Conservation (phyloP, 2,797 vertebrate genomes). For the Pipistrellus pipistrellus region DNA sequence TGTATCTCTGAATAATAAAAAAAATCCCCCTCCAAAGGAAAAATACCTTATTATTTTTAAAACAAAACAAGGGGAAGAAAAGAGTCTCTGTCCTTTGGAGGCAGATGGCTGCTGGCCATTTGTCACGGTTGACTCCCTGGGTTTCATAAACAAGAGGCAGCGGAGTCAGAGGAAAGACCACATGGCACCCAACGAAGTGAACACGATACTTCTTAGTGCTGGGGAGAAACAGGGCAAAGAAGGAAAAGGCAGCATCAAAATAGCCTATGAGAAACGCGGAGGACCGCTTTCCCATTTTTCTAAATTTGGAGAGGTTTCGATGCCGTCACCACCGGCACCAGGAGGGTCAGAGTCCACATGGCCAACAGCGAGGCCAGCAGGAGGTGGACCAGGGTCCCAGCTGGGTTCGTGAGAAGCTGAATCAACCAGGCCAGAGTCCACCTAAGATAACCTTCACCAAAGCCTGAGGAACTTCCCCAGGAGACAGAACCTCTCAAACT, state of each 20-base stretch:
- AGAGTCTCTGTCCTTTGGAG: conserved; percentile 52
- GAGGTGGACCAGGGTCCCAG: background rate
- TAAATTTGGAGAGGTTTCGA: conserved; percentile 68
- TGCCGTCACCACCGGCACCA: background rate
- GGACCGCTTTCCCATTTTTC: conserved; percentile 70
- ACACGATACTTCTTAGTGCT: background rate
- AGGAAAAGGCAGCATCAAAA: conserved; percentile 65
- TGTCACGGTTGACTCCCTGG: conserved; percentile 57
- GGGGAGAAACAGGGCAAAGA: conserved; percentile 21
- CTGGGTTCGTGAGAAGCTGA: background rate
- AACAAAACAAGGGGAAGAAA: conserved; percentile 65
- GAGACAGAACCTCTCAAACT: background rate
- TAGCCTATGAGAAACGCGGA: conserved; percentile 74
- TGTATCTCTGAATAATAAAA: conserved; percentile 34
- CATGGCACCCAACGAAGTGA: background rate
- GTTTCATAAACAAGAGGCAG: conserved; percentile 73
- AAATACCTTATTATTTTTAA: conserved; percentile 50
- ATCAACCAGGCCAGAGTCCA: background rate
- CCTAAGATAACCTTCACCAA: background rate
- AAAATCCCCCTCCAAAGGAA: background rate
- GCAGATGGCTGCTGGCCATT: conserved; percentile 60
- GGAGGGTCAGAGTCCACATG: background rate
- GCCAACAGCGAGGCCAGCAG: background rate
- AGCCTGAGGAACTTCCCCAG: background rate
- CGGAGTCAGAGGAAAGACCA: conserved; percentile 55